Base-by-base conservation (phyloP, 1,140 invertebrate genomes). In the Lasaia peninsularis region DNA sequence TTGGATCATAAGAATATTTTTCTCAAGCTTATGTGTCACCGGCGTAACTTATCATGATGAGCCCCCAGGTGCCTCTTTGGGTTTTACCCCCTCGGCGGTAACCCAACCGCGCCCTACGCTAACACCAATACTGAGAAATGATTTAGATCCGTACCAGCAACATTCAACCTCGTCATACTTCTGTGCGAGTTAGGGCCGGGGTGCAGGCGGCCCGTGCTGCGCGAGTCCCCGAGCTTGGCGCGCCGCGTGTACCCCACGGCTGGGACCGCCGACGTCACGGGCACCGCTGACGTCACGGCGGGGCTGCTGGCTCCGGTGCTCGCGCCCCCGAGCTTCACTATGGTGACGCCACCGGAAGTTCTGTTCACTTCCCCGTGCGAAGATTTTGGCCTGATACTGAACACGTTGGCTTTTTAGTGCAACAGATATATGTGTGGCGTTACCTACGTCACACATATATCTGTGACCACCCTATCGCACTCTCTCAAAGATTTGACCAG, bases 121-220 rank as follows among this genome's bases (percentile, higher is more conserved):
- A n/a, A 28, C 24, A 28, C 7, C 3, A 7, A 21, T 10, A 49
- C 1, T 49, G 4, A 2, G 11, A 18, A 14, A 49, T 8, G 9
- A 18, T 18, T 0, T 18, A 18, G 8, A 21, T 49, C 55, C 72
- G 59, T 58, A 90, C 91, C 92, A 52, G 92, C 92, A 65, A 94
- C 92, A 83, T 95, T 94, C 6, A 95, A 86, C 12, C 93, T 86
- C 0, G 94, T 95, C 92, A 95, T 94, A 76, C 93, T 94, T 31
- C 94, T 80, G 71, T 94, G 93, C 20, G 92, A 92, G 65, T 92
- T 92, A 35, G 92, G 91, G 10, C 92, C 91, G 4, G 93, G 92
- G 73, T 93, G 93, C 52, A 93, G 82, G 28, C 93, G 85, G 5
- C 93, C 93, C 2, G 93, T 94, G 71, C 93, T 94, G 44, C 93